Evolutionary conservation across 2,113 vertebrate species (phyloP).

Genomic region (Tricholaema leucomelas): DNA sequence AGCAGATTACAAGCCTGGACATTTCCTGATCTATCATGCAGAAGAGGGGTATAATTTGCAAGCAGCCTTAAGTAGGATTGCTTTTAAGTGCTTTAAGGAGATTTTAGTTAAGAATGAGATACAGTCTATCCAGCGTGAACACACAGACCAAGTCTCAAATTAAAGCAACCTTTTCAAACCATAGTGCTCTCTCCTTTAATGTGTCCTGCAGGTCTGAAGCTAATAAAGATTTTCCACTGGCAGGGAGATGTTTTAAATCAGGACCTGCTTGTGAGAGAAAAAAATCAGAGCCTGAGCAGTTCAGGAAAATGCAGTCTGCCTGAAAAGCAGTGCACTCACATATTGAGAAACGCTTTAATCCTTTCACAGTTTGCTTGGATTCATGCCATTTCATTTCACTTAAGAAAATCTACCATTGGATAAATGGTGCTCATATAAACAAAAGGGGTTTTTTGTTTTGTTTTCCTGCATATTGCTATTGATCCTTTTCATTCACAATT

Average conservation of each 20-base stretch:
- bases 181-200: neutral
- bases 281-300: neutral
- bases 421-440: slow-evolving; percentile 32
- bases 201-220: neutral
- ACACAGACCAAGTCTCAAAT: neutral
- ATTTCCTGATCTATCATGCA: neutral
- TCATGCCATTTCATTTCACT: neutral
- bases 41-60: neutral
- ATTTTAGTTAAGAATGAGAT: neutral
- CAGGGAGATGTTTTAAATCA: neutral
- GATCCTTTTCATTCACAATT: slow-evolving; percentile 62
- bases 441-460: slow-evolving; percentile 22
- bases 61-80: neutral
- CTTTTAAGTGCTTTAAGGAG: neutral
- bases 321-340: neutral
- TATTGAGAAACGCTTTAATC: neutral
- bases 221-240: neutral
- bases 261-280: neutral
- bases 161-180: neutral
- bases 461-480: slow-evolving; percentile 40
- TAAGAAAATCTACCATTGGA: slow-evolving; percentile 35
- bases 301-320: neutral
- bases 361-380: slow-evolving; percentile 14
- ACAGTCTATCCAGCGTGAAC: neutral
- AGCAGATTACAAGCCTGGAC: neutral